Evolutionary conservation across 2,888 invertebrate species (phyloP), one percentile per base, ranked within the genome.

Genomic region (Priapulus caudatus): DNA sequence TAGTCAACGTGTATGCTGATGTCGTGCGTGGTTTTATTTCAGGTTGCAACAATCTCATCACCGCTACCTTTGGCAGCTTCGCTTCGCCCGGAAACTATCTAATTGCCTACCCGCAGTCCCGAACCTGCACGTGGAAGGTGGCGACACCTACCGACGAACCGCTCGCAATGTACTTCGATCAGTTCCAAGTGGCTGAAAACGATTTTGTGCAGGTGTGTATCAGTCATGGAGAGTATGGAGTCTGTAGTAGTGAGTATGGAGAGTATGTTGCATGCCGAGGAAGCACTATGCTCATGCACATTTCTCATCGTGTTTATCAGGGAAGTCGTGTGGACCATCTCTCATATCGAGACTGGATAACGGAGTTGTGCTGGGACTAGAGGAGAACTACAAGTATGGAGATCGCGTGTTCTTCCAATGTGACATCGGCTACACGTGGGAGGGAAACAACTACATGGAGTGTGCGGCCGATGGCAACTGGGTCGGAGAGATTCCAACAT

Each of bases 321-420:
- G 33, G n/a, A 10, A n/a, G 10, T 33, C 33, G 10, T 33, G 33
- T 33, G 33, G 33, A n/a, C 10, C 33, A 33, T 10, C 33, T 33
- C 33, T 33, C n/a, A 33, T 33, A 33, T 33, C 33, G 10, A 10
- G n/a, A 10, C n/a, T 33, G 33, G 33, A 33, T n/a, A 33, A 33
- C n/a, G 33, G 33, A 33, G 33, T n/a, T n/a, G 33, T 33, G 33
- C 33, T 33, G 10, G 33, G 33, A 10, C 10, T 33, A n/a, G 10
- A 10, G n/a, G 10, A 10, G 33, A 33, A 33, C n/a, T 33, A 33
- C 33, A 33, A n/a, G n/a, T 33, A 10, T 33, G 33, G 33, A 10
- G 33, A 33, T n/a, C 33, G 33, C 33, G n/a, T 33, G n/a, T 33
- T 33, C 33, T 33, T 33, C 33, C 33, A 33, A n/a, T 33, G 33